Evolutionary conservation across 23 tunicate species (phyloP).

Genomic region (Ciona savignyi): DNA sequence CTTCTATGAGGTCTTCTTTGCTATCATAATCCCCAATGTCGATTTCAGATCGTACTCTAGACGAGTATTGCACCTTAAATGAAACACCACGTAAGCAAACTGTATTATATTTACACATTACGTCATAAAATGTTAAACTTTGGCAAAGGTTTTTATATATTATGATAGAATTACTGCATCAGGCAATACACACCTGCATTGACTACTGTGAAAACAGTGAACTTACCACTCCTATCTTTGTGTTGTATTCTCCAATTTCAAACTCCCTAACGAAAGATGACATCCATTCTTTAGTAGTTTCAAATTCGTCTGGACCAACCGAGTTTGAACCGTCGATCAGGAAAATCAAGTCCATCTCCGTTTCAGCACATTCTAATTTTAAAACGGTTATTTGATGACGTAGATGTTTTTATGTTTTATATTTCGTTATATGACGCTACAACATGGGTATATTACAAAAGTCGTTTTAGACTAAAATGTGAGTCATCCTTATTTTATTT

Average conservation of each 20-base stretch:
- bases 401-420: too few species aligned
- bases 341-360: slow-evolving; percentile 78
- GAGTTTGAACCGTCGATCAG: slow-evolving; percentile 70
- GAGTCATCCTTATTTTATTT: too few species aligned
- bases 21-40: slow-evolving; percentile 43
- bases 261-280: slow-evolving; percentile 56
- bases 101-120: neutral
- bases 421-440: too few species aligned
- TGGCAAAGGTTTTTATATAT: too few species aligned
- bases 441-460: too few species aligned
- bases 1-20: slow-evolving; percentile 35
- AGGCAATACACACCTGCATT: too few species aligned
- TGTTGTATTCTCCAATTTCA: slow-evolving; percentile 91
- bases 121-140: neutral
- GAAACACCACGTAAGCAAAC: neutral
- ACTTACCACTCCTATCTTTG: slow-evolving; percentile 77
- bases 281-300: slow-evolving; percentile 67
- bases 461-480: too few species aligned
- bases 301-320: slow-evolving; percentile 39
- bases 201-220: slow-evolving; percentile 41
- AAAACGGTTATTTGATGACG: too few species aligned
- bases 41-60: slow-evolving; percentile 40
- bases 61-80: slow-evolving; percentile 47
- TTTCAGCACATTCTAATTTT: slow-evolving; percentile 51
- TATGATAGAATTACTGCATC: too few species aligned